phyloP scores from a whole-genome alignment of 2,113 vertebrate species.

The Rhipidura dahli region DNA sequence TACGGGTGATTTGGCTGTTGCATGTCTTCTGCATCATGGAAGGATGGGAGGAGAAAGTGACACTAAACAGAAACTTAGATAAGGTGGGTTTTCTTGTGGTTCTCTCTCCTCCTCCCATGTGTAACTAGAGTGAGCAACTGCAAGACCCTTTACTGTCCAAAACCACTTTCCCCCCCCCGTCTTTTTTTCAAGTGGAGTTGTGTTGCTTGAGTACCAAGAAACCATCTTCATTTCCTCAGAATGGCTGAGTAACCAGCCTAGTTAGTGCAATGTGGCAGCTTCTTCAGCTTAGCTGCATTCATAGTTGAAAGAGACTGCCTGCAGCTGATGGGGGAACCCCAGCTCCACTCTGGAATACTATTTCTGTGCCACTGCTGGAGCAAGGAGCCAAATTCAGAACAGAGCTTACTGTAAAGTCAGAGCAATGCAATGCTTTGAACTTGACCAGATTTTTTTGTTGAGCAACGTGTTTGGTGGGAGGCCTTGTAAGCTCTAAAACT shows the following conservation, averaged over 20 bases:
- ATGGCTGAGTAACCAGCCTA: neutral
- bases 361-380: neutral
- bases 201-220: neutral
- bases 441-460: neutral
- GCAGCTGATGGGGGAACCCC: neutral
- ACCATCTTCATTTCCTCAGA: neutral
- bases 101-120: neutral
- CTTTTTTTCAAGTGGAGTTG: neutral
- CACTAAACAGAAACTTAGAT: conserved; percentile 1
- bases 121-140: neutral
- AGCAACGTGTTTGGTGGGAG: neutral
- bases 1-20: neutral
- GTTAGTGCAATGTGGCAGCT: neutral
- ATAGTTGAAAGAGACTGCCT: neutral
- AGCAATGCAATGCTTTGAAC: neutral
- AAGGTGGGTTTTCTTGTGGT: neutral
- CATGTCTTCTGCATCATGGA: neutral
- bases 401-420: neutral
- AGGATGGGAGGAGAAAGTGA: neutral
- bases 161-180: neutral
- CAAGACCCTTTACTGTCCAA: neutral
- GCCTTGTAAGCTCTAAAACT: neutral
- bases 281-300: neutral
- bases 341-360: neutral
- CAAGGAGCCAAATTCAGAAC: neutral